Conservation (phyloP, 2,113 vertebrate species). For the Chaetura pelagica region DNA sequence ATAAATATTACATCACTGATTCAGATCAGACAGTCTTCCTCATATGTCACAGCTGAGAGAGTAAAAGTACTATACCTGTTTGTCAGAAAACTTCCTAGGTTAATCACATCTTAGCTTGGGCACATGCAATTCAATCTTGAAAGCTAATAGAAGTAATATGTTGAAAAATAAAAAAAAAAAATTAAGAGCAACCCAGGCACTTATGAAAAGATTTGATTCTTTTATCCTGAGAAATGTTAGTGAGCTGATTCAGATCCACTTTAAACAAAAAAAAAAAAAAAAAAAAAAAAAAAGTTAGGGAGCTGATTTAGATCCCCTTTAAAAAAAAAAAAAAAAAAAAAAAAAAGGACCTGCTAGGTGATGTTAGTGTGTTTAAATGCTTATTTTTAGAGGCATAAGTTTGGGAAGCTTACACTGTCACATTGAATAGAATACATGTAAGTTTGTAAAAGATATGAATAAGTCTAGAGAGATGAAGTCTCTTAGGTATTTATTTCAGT, state of each 20-base stretch:
- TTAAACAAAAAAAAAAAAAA: not conserved
- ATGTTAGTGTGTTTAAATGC: not conserved
- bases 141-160: constrained; percentile 4
- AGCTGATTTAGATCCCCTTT: not conserved
- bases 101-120: not conserved
- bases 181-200: not conserved
- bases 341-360: not conserved
- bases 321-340: not conserved
- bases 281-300: too few species aligned
- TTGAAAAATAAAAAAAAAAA: constrained; percentile 10
- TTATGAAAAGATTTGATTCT: not conserved
- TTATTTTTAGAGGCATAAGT: not conserved
- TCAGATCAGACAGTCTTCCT: not conserved
- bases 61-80: not conserved
- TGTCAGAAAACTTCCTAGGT: not conserved
- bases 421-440: not conserved
- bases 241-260: not conserved
- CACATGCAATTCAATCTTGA: not conserved
- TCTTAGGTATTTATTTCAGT: not conserved
- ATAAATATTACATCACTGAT: not conserved
- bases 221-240: not conserved
- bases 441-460: not conserved
- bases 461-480: not conserved
- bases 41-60: not conserved
- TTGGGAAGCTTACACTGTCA: not conserved